Evolutionary conservation across 2,797 vertebrate species (phyloP).

Genomic region (Oreonectes daqikongensis): DNA sequence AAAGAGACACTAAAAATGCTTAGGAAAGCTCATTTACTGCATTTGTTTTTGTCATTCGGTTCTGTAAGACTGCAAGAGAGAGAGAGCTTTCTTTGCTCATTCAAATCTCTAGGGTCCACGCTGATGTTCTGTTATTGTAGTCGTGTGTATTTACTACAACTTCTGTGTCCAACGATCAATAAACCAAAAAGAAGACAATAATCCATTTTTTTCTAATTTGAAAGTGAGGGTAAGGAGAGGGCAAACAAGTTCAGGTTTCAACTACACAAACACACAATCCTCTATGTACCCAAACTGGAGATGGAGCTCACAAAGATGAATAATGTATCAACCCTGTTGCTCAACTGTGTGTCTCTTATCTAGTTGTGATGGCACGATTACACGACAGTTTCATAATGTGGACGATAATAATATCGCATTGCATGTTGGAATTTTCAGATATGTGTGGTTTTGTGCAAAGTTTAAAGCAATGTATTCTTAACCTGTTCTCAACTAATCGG

Average conservation of each 20-base stretch:
- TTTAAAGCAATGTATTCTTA: no score
- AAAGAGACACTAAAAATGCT: background rate
- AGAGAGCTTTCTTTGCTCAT: background rate
- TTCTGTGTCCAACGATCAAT: constrained; percentile 35
- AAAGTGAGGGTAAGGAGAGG: constrained; percentile 10
- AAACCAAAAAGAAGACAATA: constrained; percentile 32
- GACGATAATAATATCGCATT: background rate
- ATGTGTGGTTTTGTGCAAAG: no score
- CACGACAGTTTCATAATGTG: background rate
- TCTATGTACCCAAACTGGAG: constrained; percentile 20
- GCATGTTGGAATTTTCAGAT: background rate
- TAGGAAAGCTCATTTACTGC: constrained; percentile 7
- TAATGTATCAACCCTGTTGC: constrained; percentile 32
- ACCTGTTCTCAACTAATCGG: background rate
- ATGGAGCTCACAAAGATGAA: constrained; percentile 32
- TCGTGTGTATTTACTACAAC: constrained; percentile 31
- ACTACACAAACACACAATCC: constrained; percentile 22
- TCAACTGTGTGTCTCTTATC: constrained; percentile 17
- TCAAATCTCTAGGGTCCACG: constrained; percentile 19
- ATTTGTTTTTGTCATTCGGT: background rate
- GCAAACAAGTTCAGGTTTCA: constrained; percentile 43
- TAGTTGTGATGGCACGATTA: background rate
- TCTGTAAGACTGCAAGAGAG: background rate
- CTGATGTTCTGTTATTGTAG: constrained; percentile 35
- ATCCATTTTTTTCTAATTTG: constrained; percentile 31